Percentiles rank a stretch among this genome's conserved stretches.
Conservation (phyloP, 2,888 invertebrate species). For the Pediacus dermestoides region DNA sequence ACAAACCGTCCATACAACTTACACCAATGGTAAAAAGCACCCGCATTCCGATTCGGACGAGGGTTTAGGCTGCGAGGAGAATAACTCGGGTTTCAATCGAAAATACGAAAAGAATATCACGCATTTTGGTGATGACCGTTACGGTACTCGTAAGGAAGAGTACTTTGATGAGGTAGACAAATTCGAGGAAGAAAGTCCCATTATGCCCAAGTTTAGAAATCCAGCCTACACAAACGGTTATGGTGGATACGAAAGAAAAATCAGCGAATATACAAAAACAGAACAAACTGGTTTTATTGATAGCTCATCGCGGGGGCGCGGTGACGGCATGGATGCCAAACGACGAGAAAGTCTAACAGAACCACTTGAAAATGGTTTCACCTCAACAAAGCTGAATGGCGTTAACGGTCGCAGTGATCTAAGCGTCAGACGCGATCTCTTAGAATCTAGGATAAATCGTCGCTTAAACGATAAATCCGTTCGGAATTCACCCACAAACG, state of each 20-base stretch:
- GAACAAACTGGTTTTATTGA: constrained; percentile 49
- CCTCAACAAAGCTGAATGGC: constrained; percentile 22
- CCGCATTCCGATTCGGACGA: constrained; percentile 73
- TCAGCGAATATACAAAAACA: constrained; percentile 36
- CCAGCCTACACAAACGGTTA: constrained; percentile 52
- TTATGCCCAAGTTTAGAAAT: constrained; percentile 61
- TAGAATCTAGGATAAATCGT: constrained; percentile 72
- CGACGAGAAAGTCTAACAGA: constrained; percentile 52
- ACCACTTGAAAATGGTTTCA: constrained; percentile 33
- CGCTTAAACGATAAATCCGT: constrained; percentile 47
- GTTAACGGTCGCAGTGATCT: constrained; percentile 56
- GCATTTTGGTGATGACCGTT: constrained; percentile 51
- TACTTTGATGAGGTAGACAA: constrained; percentile 49
- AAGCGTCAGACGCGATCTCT: constrained; percentile 68
- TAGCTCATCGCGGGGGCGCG: constrained; percentile 57
- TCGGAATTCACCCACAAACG: constrained; percentile 47
- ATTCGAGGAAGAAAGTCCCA: constrained; percentile 53
- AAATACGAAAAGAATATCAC: constrained; percentile 39
- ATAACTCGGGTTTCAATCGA: constrained; percentile 44
- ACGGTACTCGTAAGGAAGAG: constrained; percentile 45
- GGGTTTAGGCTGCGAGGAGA: constrained; percentile 72
- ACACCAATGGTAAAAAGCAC: constrained; percentile 49
- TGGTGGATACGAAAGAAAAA: constrained; percentile 53
- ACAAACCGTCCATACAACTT: constrained; percentile 56
- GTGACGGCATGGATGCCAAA: constrained; percentile 65